These are phyloP conservation scores for Leuciscus waleckii DNA, from an alignment of 2,797 vertebrate genomes.

Conservation along the genomic window DNA sequence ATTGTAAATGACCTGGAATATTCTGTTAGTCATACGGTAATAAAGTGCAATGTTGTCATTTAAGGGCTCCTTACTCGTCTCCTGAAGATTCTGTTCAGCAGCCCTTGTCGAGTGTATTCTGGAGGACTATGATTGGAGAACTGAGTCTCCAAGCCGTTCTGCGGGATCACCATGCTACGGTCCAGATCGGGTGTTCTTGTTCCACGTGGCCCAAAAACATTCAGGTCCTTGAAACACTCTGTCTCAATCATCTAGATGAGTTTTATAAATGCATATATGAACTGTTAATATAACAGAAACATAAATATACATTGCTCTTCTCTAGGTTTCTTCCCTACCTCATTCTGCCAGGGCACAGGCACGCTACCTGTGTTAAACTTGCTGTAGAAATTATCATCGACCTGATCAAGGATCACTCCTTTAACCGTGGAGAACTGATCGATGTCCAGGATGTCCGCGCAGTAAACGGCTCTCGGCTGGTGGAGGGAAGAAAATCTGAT, in stretches of 20 bases:
- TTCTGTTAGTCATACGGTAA: neutral
- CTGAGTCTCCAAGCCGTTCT: conserved; percentile 27
- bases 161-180: conserved; percentile 57
- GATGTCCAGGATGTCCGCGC: conserved; percentile 86
- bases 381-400: conserved; percentile 78
- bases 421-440: conserved; percentile 85
- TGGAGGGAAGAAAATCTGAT: neutral
- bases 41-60: neutral
- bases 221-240: conserved; percentile 85
- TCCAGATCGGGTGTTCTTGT: conserved; percentile 78
- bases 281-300: no score
- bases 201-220: conserved; percentile 77
- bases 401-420: conserved; percentile 79
- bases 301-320: neutral
- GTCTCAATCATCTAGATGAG: conserved; percentile 82
- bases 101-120: conserved; percentile 66
- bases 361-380: conserved; percentile 82
- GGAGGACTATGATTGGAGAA: conserved; percentile 10
- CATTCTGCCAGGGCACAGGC: conserved; percentile 84
- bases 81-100: conserved; percentile 79
- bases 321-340: conserved; percentile 70
- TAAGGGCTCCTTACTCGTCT: conserved; percentile 70
- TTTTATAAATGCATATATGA: neutral
- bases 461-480: conserved; percentile 86
- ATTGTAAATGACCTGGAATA: neutral